A percentile compares a stretch with the other conserved stretches of the same genome.
Conservation (phyloP, 2,113 vertebrate species). For the Ictidomys tridecemlineatus region DNA sequence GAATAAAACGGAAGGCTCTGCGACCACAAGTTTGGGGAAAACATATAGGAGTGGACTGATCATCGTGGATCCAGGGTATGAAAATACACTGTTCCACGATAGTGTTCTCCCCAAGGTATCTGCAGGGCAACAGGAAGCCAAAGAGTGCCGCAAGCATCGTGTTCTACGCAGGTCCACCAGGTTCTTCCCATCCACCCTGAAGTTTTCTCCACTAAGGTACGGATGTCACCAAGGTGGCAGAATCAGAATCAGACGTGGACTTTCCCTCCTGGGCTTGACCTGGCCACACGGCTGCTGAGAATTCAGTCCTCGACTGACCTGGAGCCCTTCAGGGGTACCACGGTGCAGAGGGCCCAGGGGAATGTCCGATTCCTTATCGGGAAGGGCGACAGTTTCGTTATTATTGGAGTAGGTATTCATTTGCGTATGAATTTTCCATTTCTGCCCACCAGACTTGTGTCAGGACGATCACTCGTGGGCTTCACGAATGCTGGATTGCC, state of each 20-base stretch:
- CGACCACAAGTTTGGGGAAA: conserved; percentile 38
- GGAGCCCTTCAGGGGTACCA: not conserved
- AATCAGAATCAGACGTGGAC: not conserved
- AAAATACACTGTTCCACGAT: conserved; percentile 22
- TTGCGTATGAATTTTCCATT: not conserved
- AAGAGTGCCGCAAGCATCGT: not conserved
- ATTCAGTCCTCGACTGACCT: not conserved
- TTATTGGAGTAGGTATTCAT: not conserved
- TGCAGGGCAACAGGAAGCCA: not conserved
- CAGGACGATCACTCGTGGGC: not conserved
- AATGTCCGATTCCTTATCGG: not conserved
- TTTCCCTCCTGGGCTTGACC: not conserved
- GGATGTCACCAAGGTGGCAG: not conserved
- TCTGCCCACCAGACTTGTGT: not conserved
- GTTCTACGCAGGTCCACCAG: not conserved
- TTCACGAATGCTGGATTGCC: not conserved
- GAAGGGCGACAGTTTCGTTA: not conserved
- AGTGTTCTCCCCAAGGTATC: not conserved
- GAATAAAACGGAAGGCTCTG: not conserved
- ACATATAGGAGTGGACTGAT: not conserved
- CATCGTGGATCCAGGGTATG: conserved; percentile 18
- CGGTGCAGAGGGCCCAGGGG: not conserved
- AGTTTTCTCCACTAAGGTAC: not conserved
- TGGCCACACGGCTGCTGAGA: not conserved
- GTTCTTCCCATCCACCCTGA: not conserved